Conservation (phyloP, 2,888 invertebrate species). For the Drosophila subquinaria region DNA sequence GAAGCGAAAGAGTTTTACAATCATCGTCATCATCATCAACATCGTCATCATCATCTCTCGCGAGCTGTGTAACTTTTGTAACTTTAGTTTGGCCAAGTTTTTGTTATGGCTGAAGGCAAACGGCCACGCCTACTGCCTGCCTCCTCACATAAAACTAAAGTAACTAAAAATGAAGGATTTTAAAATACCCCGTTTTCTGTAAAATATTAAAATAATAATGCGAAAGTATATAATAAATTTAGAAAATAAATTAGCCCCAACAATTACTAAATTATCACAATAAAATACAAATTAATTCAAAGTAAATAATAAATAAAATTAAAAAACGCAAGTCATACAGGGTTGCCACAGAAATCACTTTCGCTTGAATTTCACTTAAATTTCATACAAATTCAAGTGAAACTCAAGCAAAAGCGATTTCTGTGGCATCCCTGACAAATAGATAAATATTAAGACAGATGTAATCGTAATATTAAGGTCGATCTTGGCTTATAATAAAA, state of each 20-base stretch:
- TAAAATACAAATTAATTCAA: neutral
- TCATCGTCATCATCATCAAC: conserved; percentile 66
- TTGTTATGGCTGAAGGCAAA: conserved; percentile 48
- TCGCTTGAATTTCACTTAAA: too few species aligned
- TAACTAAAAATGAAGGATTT: neutral
- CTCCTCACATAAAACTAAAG: neutral
- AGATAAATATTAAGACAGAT: too few species aligned
- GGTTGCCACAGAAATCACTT: too few species aligned
- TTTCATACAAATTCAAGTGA: too few species aligned
- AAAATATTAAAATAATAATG: neutral
- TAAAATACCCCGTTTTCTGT: neutral
- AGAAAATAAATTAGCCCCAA: neutral
- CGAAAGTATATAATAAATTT: neutral
- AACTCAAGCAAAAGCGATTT: too few species aligned
- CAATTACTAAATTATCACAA: neutral
- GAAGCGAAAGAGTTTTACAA: conserved; percentile 60
- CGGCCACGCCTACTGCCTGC: conserved; percentile 1
- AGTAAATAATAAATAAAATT: too few species aligned
- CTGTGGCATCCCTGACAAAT: too few species aligned
- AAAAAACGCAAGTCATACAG: too few species aligned
- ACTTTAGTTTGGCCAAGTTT: conserved; percentile 69
- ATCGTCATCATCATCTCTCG: conserved; percentile 53
- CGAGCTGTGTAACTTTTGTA: conserved; percentile 63
- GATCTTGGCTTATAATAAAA: too few species aligned
- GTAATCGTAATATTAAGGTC: too few species aligned